Conservation (phyloP, 2,113 vertebrate genomes). For the Hydrolagus affinis region DNA sequence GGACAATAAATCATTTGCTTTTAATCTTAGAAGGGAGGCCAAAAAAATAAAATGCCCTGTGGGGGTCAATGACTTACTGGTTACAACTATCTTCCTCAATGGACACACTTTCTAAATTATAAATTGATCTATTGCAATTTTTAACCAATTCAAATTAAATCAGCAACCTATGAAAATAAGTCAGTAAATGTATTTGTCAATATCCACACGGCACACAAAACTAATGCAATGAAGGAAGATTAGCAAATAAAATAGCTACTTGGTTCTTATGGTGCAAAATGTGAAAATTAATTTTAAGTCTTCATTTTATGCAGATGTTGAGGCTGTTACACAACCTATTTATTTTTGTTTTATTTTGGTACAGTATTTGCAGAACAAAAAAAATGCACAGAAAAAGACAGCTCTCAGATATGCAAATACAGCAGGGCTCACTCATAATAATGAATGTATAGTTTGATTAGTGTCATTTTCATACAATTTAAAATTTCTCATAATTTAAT, state of each 20-base stretch:
- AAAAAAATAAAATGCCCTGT: no score
- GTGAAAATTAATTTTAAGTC: neutral
- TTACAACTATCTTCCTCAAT: no score
- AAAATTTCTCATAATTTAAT: neutral
- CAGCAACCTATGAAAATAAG: neutral
- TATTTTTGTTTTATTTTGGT: neutral
- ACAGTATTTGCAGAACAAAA: neutral
- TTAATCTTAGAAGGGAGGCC: no score
- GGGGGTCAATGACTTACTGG: no score
- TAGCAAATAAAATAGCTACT: neutral
- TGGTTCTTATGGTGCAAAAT: neutral
- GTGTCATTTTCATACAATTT: slow-evolving; percentile 10
- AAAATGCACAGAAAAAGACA: neutral
- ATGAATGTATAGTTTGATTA: neutral
- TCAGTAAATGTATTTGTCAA: neutral
- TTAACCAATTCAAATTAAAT: no score
- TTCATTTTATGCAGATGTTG: neutral
- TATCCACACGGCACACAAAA: neutral
- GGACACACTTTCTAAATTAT: no score
- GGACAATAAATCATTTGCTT: no score
- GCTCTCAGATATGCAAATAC: neutral
- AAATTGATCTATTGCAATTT: no score
- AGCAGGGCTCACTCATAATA: neutral
- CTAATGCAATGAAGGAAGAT: no score
- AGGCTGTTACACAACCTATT: neutral